Conservation (phyloP, 1,140 invertebrate genomes). For the Dreissena polymorpha region DNA sequence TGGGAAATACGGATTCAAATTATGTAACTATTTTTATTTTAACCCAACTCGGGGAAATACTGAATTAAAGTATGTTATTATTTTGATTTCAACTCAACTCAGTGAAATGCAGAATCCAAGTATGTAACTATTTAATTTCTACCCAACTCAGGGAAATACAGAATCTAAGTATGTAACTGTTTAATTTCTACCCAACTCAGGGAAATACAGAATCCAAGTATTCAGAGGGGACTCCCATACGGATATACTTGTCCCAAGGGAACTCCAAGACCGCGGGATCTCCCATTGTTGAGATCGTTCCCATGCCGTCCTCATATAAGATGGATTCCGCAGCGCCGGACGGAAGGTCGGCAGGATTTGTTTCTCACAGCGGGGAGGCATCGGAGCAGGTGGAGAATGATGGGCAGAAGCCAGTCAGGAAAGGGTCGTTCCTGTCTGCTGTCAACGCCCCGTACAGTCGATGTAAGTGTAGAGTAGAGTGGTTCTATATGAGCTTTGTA, state of each 20-base stretch:
- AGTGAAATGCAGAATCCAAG: too few species aligned
- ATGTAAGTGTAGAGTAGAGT: constrained; percentile 51
- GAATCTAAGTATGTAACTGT: too few species aligned
- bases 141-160: too few species aligned
- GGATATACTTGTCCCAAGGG: constrained; percentile 71
- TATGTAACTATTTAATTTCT: too few species aligned
- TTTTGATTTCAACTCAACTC: too few species aligned
- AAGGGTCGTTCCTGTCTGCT: constrained; percentile 72
- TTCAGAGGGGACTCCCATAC: constrained; percentile 64
- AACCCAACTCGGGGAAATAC: too few species aligned
- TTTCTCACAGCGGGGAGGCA: constrained; percentile 15
- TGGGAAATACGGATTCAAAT: too few species aligned
- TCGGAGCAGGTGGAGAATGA: constrained; percentile 39
- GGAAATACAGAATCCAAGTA: constrained; percentile 57
- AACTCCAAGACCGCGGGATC: constrained; percentile 60
- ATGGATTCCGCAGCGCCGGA: constrained; percentile 15
- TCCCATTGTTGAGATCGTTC: constrained; percentile 66
- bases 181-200: constrained; percentile 15
- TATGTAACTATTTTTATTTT: too few species aligned
- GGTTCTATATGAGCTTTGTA: neutral
- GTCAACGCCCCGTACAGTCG: constrained; percentile 65
- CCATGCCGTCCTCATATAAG: constrained; percentile 52
- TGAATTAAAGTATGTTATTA: too few species aligned
- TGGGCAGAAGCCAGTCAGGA: constrained; percentile 63
- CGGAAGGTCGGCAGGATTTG: constrained; percentile 16